A percentile compares a stretch with the other conserved stretches of the same genome.
phyloP scores from a whole-genome alignment of 2,113 vertebrate genomes.

The Dinomys branickii region DNA sequence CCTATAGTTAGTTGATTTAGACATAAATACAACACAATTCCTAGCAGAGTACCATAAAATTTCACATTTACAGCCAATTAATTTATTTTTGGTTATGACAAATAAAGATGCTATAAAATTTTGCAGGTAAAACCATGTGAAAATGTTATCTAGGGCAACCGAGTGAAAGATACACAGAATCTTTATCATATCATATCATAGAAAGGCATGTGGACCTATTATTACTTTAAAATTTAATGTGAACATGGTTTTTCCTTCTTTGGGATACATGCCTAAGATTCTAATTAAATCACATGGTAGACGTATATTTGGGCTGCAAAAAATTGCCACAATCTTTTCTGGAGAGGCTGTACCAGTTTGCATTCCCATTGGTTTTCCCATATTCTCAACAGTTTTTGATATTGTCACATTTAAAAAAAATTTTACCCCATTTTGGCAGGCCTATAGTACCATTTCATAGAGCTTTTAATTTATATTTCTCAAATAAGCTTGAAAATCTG shows the following conservation, averaged over 20 bases:
- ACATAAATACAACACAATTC: background rate
- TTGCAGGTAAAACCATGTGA: background rate
- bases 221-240: background rate
- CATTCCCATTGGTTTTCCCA: background rate
- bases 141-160: background rate
- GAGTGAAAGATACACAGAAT: background rate
- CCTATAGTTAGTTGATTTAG: background rate
- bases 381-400: background rate
- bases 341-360: background rate
- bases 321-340: background rate
- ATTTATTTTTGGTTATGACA: background rate
- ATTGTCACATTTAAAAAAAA: background rate
- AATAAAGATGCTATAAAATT: background rate
- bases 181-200: background rate
- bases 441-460: background rate
- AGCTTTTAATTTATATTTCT: background rate
- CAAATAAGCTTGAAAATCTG: background rate
- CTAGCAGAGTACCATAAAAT: conserved; percentile 14
- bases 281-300: background rate
- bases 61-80: background rate
- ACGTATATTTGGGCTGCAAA: background rate
- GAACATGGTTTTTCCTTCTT: conserved; percentile 1
- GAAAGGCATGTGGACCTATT: background rate
- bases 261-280: background rate
- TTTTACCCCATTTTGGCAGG: background rate